Conservation (phyloP, 2,113 vertebrate species). For the Cyanoderma ruficeps region DNA sequence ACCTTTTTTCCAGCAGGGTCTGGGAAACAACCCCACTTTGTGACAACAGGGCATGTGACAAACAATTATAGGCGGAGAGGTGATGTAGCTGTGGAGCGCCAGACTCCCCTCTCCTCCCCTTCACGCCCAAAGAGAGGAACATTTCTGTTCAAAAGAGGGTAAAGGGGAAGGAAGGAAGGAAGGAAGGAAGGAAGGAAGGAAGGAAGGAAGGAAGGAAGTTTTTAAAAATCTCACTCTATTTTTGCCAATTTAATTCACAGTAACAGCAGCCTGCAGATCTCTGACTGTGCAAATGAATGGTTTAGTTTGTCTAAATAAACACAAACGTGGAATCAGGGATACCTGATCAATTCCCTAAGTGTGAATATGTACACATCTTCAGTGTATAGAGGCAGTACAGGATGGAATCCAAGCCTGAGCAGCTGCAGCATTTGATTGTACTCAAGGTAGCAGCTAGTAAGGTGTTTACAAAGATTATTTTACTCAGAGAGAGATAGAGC, state of each 20-base stretch:
- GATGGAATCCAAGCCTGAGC: neutral
- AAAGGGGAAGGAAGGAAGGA: neutral
- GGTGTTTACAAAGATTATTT: neutral
- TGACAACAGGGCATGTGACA: conserved; percentile 53
- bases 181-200: neutral
- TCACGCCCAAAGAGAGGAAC: neutral
- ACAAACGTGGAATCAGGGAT: neutral
- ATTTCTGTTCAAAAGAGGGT: neutral
- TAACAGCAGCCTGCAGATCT: neutral
- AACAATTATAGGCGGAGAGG: conserved; percentile 36
- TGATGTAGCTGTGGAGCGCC: conserved; percentile 13
- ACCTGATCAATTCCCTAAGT: neutral
- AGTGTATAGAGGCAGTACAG: neutral
- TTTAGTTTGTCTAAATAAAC: neutral
- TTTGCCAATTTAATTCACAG: neutral
- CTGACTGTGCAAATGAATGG: neutral
- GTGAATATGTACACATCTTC: neutral
- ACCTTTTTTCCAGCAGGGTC: conserved; percentile 63
- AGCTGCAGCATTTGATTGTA: neutral
- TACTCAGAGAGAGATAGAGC: neutral
- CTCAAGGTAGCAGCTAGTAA: neutral
- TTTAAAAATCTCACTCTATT: neutral
- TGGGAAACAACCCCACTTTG: conserved; percentile 53
- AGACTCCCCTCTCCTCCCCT: neutral
- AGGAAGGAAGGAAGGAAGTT: neutral